Base-by-base conservation (phyloP, 2,797 vertebrate genomes). In the Pseudochromis fuscus region DNA sequence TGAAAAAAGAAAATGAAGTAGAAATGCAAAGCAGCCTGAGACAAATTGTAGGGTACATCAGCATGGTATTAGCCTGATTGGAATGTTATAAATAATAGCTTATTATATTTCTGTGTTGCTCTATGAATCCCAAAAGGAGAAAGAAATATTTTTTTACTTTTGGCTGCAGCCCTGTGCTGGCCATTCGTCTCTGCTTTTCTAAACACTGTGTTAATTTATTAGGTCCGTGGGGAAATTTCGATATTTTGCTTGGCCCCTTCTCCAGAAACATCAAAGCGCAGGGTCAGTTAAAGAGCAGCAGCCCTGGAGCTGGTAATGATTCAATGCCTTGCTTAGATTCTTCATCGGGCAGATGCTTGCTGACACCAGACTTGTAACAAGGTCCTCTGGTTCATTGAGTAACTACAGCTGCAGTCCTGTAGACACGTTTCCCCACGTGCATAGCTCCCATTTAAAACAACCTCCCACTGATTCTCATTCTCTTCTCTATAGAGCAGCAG, bases 211-310 rank as follows among this genome's bases (percentile, higher is more conserved):
- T 73, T 80, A 62, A 87, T 87, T 82, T 82, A 46, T 67, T 31
- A 59, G 81, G 25, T 79, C 84, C 67, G 6, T 18, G 5, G 83
- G 81, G 83, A 86, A 72, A 85, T 77, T 67, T 73, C 33, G 45
- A 45, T 72, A 46, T 72, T 84, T 83, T 80, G 64, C 83, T 81
- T 57, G 65, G 62, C 64, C 52, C 44, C 6, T 79, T 73, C 30
- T 58, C 70, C 65, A 68, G 64, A 69, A 69, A 78, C 71, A 70
- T 87, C 62, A 86, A 81, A 87, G 74, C 64, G 18, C 44, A 42
- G 65, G 75, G 73, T 82, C 72, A 81, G 78, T 56, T 72, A 61
- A 85, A 84, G 78, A 86, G 73, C 74, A 86, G 66, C 78, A 49
- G 69, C 75, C 71, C 68, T 23, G 33, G 23, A 68, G 79, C 83